Conservation (phyloP, 2,888 invertebrate genomes). For the Lamproptera curius region DNA sequence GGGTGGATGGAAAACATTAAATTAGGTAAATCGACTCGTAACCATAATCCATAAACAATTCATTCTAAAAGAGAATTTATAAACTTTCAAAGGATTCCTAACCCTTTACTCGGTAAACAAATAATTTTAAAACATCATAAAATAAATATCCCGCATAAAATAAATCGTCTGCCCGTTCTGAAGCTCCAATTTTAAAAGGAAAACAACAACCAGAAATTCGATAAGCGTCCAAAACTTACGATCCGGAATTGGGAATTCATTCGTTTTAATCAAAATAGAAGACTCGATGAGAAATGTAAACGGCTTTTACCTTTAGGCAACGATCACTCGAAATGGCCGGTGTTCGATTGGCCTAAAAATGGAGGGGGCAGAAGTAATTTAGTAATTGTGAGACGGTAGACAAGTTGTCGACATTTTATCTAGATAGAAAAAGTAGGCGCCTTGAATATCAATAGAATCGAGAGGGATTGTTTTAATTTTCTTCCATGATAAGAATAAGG, state of each 20-base stretch:
- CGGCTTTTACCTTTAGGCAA: slow-evolving; percentile 13
- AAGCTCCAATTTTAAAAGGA: slow-evolving; percentile 13
- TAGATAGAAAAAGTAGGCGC: background rate
- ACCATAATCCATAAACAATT: no score
- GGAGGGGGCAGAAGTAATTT: slow-evolving; percentile 5
- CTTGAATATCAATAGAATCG: no score
- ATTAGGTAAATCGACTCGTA: no score
- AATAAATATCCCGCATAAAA: background rate
- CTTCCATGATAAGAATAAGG: no score
- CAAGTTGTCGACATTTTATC: background rate
- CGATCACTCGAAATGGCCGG: slow-evolving; percentile 11
- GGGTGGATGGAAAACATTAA: no score
- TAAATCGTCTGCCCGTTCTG: slow-evolving; percentile 1
- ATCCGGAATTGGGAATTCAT: slow-evolving; percentile 11
- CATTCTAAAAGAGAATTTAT: no score
- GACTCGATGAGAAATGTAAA: slow-evolving; percentile 9
- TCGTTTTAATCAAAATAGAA: slow-evolving; percentile 16
- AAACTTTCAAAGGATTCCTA: background rate
- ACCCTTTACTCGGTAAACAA: background rate
- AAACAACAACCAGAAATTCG: slow-evolving; percentile 9
- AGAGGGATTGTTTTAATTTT: no score
- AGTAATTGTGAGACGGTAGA: background rate
- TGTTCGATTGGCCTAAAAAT: slow-evolving; percentile 14
- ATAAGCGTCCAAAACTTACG: slow-evolving; percentile 14
- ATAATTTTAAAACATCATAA: background rate